Evolutionary conservation across 1,140 invertebrate species (phyloP), one percentile per base, ranked within the genome.

Genomic region (Thaumatotibia leucotreta): DNA sequence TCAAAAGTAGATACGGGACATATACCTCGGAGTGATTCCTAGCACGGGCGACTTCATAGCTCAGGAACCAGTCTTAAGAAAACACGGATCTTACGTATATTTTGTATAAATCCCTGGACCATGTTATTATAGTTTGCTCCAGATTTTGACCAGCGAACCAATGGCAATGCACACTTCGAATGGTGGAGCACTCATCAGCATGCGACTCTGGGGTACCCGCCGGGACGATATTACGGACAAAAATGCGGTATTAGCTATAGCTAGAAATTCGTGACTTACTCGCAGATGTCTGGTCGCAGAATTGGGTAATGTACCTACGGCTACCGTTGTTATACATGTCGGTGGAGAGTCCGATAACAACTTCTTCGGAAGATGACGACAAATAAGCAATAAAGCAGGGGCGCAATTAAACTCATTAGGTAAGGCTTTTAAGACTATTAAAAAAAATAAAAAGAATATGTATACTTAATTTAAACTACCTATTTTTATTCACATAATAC

Each of bases 221-320:
- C 52, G 52, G 52, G 52, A 58, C 52, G 52, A 27, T 58, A 58
- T 58, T 58, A 58, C 52, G 52, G 11, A 58, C 52, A 58, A 58
- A 58, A 58, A 58, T 58, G 52, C 8, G 52, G 52, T 27, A 58
- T 58, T 58, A 58, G 52, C 52, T 58, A 58, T 58, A 58, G 52
- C 23, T 58, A 58, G 52, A 27, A 58, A 6, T 58, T 58, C 52
- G 52, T 58, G 52, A 58, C 52, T 58, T 24, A 24, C 23, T 11
- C 52, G 10, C 52, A 58, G 52, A 58, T 27, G 52, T 58, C 52
- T 58, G 52, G 23, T 24, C 23, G 52, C 11, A 20, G 23, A 11
- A 27, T n/a, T 58, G 52, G 29, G 29, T 20, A 45, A 58, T 58
- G 24, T 29, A 58, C 29, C 52, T 17, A n/a, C n/a, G n/a, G n/a